These are phyloP conservation scores for Drosophila kikkawai DNA, from an alignment of 1,140 invertebrate genomes.

Conservation along the genomic window DNA sequence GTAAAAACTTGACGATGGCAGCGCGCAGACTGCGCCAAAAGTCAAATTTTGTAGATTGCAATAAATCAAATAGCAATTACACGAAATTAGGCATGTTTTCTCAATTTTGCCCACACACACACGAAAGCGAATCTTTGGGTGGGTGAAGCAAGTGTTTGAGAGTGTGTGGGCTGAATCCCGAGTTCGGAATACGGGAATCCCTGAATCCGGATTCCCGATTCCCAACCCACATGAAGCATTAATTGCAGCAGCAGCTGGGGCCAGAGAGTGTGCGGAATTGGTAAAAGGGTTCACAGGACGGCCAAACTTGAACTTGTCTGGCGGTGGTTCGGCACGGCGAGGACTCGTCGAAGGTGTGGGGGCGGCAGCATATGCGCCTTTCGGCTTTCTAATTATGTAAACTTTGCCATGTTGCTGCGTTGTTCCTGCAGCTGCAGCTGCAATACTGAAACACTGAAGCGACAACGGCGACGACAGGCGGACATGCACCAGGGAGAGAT, in stretches of 20 bases:
- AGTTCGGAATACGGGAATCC: slow-evolving; percentile 4
- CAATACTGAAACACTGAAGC: slow-evolving; percentile 38
- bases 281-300: slow-evolving; percentile 76
- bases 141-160: not conserved
- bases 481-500: slow-evolving; percentile 47
- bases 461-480: slow-evolving; percentile 57
- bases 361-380: slow-evolving; percentile 67
- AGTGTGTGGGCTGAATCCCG: slow-evolving; percentile 4
- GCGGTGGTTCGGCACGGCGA: slow-evolving; percentile 34
- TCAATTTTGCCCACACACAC: slow-evolving; percentile 72
- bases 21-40: slow-evolving; percentile 76
- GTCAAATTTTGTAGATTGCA: slow-evolving; percentile 84
- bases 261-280: slow-evolving; percentile 65
- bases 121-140: not conserved
- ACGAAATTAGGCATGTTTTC: slow-evolving; percentile 85
- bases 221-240: slow-evolving; percentile 63
- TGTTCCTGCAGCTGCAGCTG: slow-evolving; percentile 29
- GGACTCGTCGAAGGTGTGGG: slow-evolving; percentile 25
- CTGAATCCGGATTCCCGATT: slow-evolving; percentile 17
- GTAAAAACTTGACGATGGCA: slow-evolving; percentile 54
- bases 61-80: slow-evolving; percentile 85
- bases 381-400: slow-evolving; percentile 80
- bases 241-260: slow-evolving; percentile 77
- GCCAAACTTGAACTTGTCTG: slow-evolving; percentile 78
- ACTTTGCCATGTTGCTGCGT: slow-evolving; percentile 51